These are phyloP conservation scores for Hiodon tergisus DNA, from an alignment of 2,113 vertebrate species.

Conservation along the genomic window DNA sequence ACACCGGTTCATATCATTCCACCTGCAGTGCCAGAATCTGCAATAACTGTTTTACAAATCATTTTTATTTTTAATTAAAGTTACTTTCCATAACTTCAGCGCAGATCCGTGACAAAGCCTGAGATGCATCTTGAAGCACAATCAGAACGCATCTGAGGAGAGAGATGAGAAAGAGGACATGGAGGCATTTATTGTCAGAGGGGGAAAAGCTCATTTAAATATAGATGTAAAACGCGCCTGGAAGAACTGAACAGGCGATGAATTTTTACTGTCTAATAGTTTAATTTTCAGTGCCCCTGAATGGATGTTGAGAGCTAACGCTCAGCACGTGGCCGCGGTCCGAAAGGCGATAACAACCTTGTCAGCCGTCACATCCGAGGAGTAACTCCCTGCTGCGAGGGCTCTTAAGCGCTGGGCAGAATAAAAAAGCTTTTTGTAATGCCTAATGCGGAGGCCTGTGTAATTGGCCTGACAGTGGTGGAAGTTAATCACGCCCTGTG, in stretches of 20 bases:
- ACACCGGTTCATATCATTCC: neutral
- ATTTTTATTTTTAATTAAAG: neutral
- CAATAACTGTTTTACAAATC: neutral
- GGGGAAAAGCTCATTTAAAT: conserved; percentile 3
- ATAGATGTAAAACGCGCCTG: neutral
- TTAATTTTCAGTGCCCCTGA: too few species aligned
- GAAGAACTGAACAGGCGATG: neutral
- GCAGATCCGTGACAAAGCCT: neutral
- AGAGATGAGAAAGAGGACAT: neutral
- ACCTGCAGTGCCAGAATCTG: neutral
- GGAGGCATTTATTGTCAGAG: neutral
- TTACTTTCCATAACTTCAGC: too few species aligned
- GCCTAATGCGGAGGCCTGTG: neutral
- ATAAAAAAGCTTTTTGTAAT: neutral
- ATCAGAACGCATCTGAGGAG: neutral
- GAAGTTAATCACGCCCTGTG: neutral
- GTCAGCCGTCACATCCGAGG: neutral
- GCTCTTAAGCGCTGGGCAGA: neutral
- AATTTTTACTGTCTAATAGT: neutral
- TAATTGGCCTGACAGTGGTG: conserved; percentile 3
- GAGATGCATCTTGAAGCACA: neutral
- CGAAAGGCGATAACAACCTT: neutral
- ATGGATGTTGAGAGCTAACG: neutral
- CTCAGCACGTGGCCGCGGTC: neutral
- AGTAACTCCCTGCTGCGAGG: neutral